A percentile compares a stretch with the other conserved stretches of the same genome.
These are phyloP conservation scores for Micrasema minimum DNA, from an alignment of 1,140 invertebrate genomes.

Conservation along the genomic window DNA sequence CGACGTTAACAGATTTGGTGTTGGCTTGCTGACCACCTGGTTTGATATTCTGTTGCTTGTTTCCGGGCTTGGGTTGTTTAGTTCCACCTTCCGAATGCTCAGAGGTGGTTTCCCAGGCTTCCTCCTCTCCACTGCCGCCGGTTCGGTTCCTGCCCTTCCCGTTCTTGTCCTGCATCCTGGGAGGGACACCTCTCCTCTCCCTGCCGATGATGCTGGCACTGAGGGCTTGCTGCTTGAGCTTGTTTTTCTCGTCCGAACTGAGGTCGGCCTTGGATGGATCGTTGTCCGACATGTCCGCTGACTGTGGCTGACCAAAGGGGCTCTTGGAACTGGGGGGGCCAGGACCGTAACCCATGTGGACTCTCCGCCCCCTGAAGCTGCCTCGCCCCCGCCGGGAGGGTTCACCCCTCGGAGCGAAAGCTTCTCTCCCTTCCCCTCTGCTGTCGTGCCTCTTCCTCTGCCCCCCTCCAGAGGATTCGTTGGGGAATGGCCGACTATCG, in stretches of 20 bases:
- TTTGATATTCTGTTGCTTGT: constrained; percentile 54
- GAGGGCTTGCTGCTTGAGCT: constrained; percentile 74
- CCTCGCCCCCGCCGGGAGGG: constrained; percentile 82
- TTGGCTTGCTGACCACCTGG: background rate
- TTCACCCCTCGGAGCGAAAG: constrained; percentile 84
- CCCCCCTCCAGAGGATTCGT: constrained; percentile 19
- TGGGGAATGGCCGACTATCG: constrained; percentile 56
- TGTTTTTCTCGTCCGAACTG: constrained; percentile 73
- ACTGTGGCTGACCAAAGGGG: constrained; percentile 72
- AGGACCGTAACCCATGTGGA: constrained; percentile 71
- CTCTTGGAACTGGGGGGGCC: constrained; percentile 81
- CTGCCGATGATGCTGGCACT: constrained; percentile 72
- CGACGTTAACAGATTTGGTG: background rate
- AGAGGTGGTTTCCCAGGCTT: constrained; percentile 77
- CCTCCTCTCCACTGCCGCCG: constrained; percentile 66
- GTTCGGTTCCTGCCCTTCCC: constrained; percentile 48
- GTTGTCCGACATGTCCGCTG: constrained; percentile 61
- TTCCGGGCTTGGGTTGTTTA: constrained; percentile 53
- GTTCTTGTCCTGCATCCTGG: constrained; percentile 55
- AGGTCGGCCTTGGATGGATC: constrained; percentile 59
- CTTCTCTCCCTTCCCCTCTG: constrained; percentile 64
- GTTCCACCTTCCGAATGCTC: constrained; percentile 71
- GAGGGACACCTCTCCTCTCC: constrained; percentile 55
- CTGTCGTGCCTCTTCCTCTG: constrained; percentile 55
- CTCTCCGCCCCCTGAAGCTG: constrained; percentile 66